These are phyloP conservation scores for Lepidonotus clava DNA, from an alignment of 2,888 invertebrate genomes.

Conservation along the genomic window DNA sequence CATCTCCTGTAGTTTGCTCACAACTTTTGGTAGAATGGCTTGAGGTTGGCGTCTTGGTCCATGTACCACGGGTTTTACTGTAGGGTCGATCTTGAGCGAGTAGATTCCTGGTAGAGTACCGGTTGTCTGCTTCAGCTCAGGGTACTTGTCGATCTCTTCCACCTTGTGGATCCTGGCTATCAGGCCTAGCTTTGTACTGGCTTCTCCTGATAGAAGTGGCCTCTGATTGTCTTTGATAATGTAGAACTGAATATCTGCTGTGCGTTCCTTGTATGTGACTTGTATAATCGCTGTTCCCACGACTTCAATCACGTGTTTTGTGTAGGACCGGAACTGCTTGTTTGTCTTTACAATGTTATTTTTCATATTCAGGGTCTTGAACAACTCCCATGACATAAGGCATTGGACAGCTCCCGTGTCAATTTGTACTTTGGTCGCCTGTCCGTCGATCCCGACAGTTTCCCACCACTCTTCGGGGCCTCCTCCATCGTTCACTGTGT, in stretches of 20 bases:
- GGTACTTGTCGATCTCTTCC: constrained; percentile 19
- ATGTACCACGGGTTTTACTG: constrained; percentile 59
- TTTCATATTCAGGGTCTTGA: neutral
- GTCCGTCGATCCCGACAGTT: neutral
- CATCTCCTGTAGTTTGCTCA: constrained; percentile 65
- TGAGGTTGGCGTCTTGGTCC: constrained; percentile 58
- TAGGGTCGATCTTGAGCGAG: constrained; percentile 59
- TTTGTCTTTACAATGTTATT: neutral
- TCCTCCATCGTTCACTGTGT: neutral
- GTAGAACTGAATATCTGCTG: neutral
- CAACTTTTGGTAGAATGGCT: constrained; percentile 56
- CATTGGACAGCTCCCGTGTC: neutral
- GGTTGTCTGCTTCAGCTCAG: constrained; percentile 19
- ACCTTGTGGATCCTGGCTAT: neutral
- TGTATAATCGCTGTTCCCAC: neutral
- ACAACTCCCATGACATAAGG: neutral
- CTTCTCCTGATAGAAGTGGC: constrained; percentile 16
- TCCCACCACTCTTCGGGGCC: too few relatives aligned
- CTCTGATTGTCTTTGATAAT: neutral
- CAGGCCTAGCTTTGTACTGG: constrained; percentile 20
- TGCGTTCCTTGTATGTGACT: neutral
- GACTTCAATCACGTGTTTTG: neutral
- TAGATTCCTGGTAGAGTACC: constrained; percentile 1
- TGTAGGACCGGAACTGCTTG: neutral
- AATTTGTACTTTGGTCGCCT: neutral